Evolutionary conservation across 1,140 invertebrate species (phyloP).

Genomic region (Micrasema minimum): DNA sequence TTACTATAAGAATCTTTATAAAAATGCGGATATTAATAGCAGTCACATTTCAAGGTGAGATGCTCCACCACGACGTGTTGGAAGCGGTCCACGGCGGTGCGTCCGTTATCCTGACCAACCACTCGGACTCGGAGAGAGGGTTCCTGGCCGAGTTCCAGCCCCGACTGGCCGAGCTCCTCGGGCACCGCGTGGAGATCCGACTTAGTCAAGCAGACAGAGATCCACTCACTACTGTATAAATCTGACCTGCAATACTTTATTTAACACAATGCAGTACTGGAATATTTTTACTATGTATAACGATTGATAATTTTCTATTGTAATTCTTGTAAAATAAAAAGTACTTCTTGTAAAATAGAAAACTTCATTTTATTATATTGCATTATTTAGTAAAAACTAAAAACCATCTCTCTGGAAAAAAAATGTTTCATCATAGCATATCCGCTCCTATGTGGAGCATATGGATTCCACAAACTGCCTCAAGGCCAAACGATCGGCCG

Average conservation of each 20-base stretch:
- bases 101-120: constrained; percentile 90
- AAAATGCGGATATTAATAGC: not conserved
- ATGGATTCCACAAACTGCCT: too few relatives aligned
- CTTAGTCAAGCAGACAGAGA: constrained; percentile 82
- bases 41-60: constrained; percentile 82
- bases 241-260: too few relatives aligned
- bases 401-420: too few relatives aligned
- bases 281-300: too few relatives aligned
- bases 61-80: constrained; percentile 95
- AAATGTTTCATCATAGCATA: too few relatives aligned
- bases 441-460: too few relatives aligned
- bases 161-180: constrained; percentile 65
- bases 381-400: too few relatives aligned
- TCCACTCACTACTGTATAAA: constrained; percentile 72
- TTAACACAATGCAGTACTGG: too few relatives aligned
- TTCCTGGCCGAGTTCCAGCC: constrained; percentile 75
- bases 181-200: constrained; percentile 72
- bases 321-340: not conserved
- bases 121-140: constrained; percentile 94
- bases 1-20: not conserved
- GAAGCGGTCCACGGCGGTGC: constrained; percentile 82
- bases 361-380: too few relatives aligned
- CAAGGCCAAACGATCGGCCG: too few relatives aligned
- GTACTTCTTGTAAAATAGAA: too few relatives aligned
- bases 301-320: too few relatives aligned